These are phyloP conservation scores for Drosophila ustulata DNA, from an alignment of 2,888 invertebrate species.

Conservation along the genomic window DNA sequence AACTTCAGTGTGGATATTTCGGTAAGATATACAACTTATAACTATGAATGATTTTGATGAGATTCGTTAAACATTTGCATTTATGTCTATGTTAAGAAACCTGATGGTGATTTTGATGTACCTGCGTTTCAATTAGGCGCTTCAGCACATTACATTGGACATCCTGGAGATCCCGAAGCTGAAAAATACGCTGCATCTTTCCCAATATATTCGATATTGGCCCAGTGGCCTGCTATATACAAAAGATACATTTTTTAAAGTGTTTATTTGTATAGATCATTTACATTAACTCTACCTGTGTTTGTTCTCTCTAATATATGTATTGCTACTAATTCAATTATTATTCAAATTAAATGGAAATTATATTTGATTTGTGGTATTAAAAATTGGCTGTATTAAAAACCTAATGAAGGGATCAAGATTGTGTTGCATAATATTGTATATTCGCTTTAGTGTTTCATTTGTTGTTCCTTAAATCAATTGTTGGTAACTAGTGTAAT, in stretches of 20 bases:
- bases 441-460: no score
- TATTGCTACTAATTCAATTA: background rate
- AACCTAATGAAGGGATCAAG: no score
- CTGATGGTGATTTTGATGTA: slow-evolving; percentile 56
- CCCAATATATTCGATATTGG: slow-evolving; percentile 85
- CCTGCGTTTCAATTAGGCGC: slow-evolving; percentile 84
- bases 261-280: background rate
- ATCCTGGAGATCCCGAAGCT: slow-evolving; percentile 84
- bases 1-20: slow-evolving; percentile 71
- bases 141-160: slow-evolving; percentile 84
- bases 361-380: no score
- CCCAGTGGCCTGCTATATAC: slow-evolving; percentile 86
- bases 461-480: no score
- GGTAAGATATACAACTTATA: slow-evolving; percentile 27
- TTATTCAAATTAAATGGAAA: no score
- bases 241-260: slow-evolving; percentile 79
- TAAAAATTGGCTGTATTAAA: no score
- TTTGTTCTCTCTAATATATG: background rate
- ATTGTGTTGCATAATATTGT: no score
- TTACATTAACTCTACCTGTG: background rate
- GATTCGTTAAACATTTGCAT: background rate
- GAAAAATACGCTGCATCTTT: slow-evolving; percentile 79
- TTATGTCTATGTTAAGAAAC: slow-evolving; percentile 38
- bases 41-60: background rate
- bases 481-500: background rate